These are phyloP conservation scores for Schizaphis graminum DNA, from an alignment of 2,888 invertebrate species.

Conservation along the genomic window DNA sequence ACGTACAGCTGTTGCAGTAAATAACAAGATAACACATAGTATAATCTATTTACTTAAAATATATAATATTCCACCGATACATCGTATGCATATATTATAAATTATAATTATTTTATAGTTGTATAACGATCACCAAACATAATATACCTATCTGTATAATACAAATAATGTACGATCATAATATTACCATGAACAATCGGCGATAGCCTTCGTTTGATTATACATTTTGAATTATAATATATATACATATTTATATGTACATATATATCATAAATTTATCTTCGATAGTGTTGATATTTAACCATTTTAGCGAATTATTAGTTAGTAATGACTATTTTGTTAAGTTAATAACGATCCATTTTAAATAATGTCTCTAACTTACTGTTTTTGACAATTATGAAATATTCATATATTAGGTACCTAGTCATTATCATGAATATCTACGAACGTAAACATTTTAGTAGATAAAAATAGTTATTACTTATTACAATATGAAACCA, in stretches of 20 bases:
- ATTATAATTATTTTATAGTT: not conserved
- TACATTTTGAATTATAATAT: not conserved
- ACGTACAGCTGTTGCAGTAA: not conserved
- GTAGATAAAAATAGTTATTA: too few species aligned
- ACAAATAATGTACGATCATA: not conserved
- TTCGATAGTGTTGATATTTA: not conserved
- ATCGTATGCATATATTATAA: not conserved
- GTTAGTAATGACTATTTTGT: not conserved
- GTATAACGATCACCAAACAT: not conserved
- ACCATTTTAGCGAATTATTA: not conserved
- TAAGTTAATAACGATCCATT: not conserved
- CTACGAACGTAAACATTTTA: too few species aligned
- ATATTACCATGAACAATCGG: not conserved
- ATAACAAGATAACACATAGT: not conserved
- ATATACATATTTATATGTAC: not conserved
- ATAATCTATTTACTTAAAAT: not conserved
- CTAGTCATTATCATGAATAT: too few species aligned
- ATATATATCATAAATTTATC: not conserved
- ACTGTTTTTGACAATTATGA: too few species aligned
- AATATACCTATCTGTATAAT: not conserved
- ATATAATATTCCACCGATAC: not conserved
- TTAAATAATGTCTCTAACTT: not conserved
- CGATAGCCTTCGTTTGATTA: not conserved
- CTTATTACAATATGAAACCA: too few species aligned
- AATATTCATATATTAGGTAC: not conserved